phyloP scores from a whole-genome alignment of 2,797 vertebrate species.

The Microcaecilia unicolor region DNA sequence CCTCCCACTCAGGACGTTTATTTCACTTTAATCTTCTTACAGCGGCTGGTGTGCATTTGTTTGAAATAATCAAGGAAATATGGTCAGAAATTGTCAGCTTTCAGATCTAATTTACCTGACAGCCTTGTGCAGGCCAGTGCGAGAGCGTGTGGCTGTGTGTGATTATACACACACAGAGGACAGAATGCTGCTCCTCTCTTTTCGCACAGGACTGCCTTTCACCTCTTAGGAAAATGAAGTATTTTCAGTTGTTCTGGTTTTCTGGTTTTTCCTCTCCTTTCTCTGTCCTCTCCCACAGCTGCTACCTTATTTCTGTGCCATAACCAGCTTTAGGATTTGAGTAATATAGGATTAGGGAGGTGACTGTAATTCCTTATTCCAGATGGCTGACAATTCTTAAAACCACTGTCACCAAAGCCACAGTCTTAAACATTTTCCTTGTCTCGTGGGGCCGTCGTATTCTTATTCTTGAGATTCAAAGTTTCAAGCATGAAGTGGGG shows the following conservation, averaged over 20 bases:
- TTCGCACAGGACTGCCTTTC: constrained; percentile 1
- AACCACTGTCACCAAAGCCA: constrained; percentile 41
- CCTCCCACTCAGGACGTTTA: constrained; percentile 91
- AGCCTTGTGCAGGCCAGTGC: constrained; percentile 66
- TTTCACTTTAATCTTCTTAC: constrained; percentile 99
- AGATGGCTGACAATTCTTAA: constrained; percentile 63
- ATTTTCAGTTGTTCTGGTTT: background rate
- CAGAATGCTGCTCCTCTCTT: constrained; percentile 36
- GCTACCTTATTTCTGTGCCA: constrained; percentile 41
- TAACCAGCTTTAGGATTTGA: constrained; percentile 70
- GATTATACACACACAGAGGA: constrained; percentile 11
- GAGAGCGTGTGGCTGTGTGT: constrained; percentile 21
- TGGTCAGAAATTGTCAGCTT: constrained; percentile 99
- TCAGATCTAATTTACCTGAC: constrained; percentile 99
- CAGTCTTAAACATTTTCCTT: too few relatives aligned
- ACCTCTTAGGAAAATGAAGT: background rate
- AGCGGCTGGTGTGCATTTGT: constrained; percentile 99
- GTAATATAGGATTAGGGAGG: constrained; percentile 62
- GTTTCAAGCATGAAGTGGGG: too few relatives aligned
- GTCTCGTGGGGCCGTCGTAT: too few relatives aligned
- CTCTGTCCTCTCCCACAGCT: constrained; percentile 28
- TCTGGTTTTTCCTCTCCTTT: background rate
- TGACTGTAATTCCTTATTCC: constrained; percentile 65
- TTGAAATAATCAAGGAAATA: constrained; percentile 99
- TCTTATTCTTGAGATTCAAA: too few relatives aligned